A percentile compares a stretch with the other conserved stretches of the same genome.
Conservation (phyloP, 2,113 vertebrate species). For the Ptilorrhoa leucosticta region DNA sequence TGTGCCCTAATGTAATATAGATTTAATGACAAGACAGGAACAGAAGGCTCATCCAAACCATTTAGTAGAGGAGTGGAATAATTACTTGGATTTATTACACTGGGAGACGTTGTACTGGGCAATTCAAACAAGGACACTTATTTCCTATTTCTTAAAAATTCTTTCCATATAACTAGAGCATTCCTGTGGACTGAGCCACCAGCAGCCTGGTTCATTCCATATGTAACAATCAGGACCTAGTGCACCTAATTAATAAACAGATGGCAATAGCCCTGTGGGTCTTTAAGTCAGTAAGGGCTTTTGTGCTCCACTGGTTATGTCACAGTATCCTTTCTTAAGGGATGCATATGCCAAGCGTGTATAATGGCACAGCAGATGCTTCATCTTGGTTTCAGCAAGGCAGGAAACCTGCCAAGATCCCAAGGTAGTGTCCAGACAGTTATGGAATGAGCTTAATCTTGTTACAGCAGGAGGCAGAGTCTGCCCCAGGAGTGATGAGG, state of each 20-base stretch:
- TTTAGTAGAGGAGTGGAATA: background rate
- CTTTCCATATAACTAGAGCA: background rate
- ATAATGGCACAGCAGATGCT: conserved; percentile 11
- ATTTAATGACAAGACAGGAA: background rate
- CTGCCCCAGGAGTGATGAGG: background rate
- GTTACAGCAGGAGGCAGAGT: background rate
- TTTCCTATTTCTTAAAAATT: background rate
- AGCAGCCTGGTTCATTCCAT: background rate
- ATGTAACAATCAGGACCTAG: background rate
- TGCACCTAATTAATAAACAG: conserved; percentile 40
- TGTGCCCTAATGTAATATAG: background rate
- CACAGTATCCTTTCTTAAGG: conserved; percentile 42
- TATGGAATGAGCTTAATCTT: conserved; percentile 21
- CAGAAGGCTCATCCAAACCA: background rate
- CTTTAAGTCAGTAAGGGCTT: conserved; percentile 25
- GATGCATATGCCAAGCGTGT: background rate
- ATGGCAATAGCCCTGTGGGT: conserved; percentile 8
- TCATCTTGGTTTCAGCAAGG: background rate
- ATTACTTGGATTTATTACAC: background rate
- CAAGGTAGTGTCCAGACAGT: conserved; percentile 11
- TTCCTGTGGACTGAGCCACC: background rate
- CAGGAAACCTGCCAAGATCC: background rate
- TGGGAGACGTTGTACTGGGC: background rate
- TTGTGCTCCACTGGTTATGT: conserved; percentile 37
- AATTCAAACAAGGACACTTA: background rate